Percentiles rank a stretch among this genome's conserved stretches.
These are phyloP conservation scores for Anolis apletophallus DNA, from an alignment of 2,797 vertebrate genomes.

Conservation along the genomic window DNA sequence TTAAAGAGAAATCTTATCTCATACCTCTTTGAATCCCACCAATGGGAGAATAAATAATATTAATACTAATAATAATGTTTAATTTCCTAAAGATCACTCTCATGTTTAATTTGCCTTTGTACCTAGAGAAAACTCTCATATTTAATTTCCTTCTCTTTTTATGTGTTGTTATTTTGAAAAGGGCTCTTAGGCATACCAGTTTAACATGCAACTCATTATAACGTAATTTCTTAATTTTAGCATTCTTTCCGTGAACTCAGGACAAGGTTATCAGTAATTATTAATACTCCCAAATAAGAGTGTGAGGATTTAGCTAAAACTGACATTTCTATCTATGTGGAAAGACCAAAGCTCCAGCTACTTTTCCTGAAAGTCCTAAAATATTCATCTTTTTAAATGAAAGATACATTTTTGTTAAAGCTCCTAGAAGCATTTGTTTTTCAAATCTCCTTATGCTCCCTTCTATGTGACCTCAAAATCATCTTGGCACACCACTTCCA, in stretches of 20 bases:
- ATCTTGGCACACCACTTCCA: slow-evolving; percentile 8
- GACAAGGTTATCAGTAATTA: background rate
- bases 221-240: background rate
- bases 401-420: background rate
- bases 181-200: background rate
- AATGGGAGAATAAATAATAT: too few relatives aligned
- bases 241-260: background rate
- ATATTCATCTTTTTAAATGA: fast-evolving
- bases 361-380: background rate
- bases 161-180: background rate
- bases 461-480: slow-evolving; percentile 24
- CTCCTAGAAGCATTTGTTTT: background rate
- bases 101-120: too few relatives aligned
- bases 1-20: background rate
- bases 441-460: background rate
- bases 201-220: background rate
- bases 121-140: too few relatives aligned
- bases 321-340: background rate
- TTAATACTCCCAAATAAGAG: background rate
- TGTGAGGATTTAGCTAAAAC: background rate
- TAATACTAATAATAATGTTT: too few relatives aligned
- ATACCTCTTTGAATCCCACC: too few relatives aligned
- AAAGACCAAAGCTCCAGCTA: background rate
- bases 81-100: too few relatives aligned
- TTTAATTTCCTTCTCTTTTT: background rate